These are phyloP conservation scores for Crepidodera aurea DNA, from an alignment of 2,888 invertebrate species.

Conservation along the genomic window DNA sequence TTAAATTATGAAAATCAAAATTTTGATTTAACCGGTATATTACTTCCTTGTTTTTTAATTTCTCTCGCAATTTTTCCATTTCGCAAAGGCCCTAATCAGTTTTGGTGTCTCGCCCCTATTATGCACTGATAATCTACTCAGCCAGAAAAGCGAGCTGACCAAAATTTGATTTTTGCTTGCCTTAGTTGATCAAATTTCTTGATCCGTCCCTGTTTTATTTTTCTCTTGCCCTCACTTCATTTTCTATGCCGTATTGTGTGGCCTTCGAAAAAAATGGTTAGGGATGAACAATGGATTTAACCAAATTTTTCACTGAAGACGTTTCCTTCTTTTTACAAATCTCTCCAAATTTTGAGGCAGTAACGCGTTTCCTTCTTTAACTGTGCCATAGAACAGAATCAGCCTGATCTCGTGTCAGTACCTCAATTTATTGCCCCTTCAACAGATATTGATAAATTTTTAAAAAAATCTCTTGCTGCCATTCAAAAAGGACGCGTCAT, in stretches of 20 bases:
- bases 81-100: too few species aligned
- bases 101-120: too few species aligned
- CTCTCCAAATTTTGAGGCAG: constrained; percentile 15
- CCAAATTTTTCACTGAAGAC: not conserved
- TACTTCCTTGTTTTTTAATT: too few species aligned
- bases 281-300: constrained; percentile 3
- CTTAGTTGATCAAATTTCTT: too few species aligned
- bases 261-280: constrained; percentile 5
- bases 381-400: constrained; percentile 14
- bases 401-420: constrained; percentile 10
- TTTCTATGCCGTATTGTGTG: too few species aligned
- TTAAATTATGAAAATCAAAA: too few species aligned
- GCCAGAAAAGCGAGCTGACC: too few species aligned
- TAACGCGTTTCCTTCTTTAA: constrained; percentile 7
- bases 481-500: not conserved
- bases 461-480: not conserved
- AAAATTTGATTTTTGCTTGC: too few species aligned
- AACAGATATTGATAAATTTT: too few species aligned
- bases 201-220: not conserved
- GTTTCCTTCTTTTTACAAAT: constrained; percentile 8
- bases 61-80: too few species aligned
- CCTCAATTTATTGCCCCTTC: not conserved
- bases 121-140: not conserved
- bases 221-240: too few species aligned
- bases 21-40: too few species aligned